phyloP scores from a whole-genome alignment of 2,888 invertebrate genomes.

The Eledona agricola region DNA sequence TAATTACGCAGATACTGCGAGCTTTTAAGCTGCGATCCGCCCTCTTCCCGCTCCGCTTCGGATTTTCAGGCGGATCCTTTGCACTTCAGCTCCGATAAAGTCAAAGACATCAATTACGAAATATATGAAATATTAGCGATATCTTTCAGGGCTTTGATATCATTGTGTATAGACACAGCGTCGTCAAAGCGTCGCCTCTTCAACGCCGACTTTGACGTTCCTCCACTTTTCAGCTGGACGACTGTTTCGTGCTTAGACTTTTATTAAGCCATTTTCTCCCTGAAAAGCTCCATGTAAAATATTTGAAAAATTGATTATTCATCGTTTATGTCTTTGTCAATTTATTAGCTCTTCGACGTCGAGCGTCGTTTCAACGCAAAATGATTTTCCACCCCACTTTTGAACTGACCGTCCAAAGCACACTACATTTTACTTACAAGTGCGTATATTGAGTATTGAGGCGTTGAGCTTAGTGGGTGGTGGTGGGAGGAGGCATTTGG shows the following conservation, averaged over 20 bases:
- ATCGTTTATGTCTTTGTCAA: slow-evolving; percentile 54
- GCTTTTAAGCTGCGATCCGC: too few relatives aligned
- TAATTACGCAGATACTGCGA: too few relatives aligned
- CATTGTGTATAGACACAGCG: slow-evolving; percentile 36
- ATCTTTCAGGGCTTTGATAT: slow-evolving; percentile 38
- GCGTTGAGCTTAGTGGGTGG: too few relatives aligned
- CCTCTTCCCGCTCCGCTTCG: too few relatives aligned
- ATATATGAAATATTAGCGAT: slow-evolving; percentile 42
- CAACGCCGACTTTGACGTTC: slow-evolving; percentile 21
- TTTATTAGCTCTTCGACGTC: slow-evolving; percentile 52
- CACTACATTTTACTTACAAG: too few relatives aligned
- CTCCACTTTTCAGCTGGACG: slow-evolving; percentile 38
- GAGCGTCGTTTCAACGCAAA: background rate
- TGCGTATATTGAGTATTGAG: too few relatives aligned
- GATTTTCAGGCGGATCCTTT: too few relatives aligned
- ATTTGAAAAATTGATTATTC: slow-evolving; percentile 59
- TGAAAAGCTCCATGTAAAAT: slow-evolving; percentile 55
- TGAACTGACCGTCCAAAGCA: too few relatives aligned
- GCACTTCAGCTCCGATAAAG: slow-evolving; percentile 31
- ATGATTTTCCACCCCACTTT: too few relatives aligned
- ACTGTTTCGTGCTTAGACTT: slow-evolving; percentile 55
- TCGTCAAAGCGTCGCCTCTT: slow-evolving; percentile 8
- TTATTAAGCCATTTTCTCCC: slow-evolving; percentile 59
- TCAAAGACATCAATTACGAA: slow-evolving; percentile 38
- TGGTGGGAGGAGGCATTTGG: too few relatives aligned